Evolutionary conservation across 2,797 vertebrate genomes (phyloP).

Genomic region (Anisognathus igniventris): DNA sequence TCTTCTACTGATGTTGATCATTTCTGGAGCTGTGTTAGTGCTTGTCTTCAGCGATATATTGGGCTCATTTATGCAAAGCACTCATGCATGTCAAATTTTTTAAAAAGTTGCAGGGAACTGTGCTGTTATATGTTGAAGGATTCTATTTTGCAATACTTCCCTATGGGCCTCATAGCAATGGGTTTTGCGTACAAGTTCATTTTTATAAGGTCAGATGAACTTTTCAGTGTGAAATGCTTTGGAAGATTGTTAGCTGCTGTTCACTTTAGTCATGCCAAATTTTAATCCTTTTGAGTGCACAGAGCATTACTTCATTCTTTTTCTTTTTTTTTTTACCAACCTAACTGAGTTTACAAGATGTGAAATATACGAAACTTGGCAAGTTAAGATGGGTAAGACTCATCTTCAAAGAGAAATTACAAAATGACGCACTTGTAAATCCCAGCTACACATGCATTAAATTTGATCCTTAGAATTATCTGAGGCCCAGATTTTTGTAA

Average conservation of each 20-base stretch:
- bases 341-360: background rate
- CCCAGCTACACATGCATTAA: background rate
- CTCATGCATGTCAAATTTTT: background rate
- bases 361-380: conserved; percentile 41
- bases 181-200: background rate
- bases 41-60: background rate
- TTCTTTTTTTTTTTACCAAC: background rate
- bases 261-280: background rate
- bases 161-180: background rate
- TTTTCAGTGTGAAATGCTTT: background rate
- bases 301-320: conserved; percentile 37
- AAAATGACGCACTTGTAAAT: conserved; percentile 46
- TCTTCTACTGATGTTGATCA: background rate
- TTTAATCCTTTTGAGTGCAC: conserved; percentile 41
- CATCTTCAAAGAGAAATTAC: conserved; percentile 50
- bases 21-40: background rate
- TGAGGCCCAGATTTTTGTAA: background rate
- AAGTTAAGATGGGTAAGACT: conserved; percentile 16
- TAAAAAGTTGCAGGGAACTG: background rate
- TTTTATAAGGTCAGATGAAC: background rate
- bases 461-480: conserved; percentile 30
- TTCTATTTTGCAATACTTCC: background rate
- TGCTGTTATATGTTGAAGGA: background rate
- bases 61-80: background rate
- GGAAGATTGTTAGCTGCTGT: conserved; percentile 9